Conservation (phyloP, 1,140 invertebrate genomes). For the Temnothorax nylanderi region DNA sequence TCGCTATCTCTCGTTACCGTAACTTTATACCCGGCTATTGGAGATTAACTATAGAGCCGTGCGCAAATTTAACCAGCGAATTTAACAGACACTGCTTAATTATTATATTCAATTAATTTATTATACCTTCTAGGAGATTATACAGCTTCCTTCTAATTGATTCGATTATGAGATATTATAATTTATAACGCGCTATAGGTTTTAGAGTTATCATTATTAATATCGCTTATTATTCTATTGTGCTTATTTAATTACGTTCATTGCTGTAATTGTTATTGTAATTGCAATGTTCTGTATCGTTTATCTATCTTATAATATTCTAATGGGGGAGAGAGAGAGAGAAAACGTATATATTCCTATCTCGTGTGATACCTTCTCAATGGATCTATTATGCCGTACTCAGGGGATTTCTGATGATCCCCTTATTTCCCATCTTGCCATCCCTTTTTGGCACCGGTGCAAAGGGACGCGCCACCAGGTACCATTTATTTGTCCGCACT, state of each 20-base stretch:
- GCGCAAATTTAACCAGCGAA: slow-evolving; percentile 21
- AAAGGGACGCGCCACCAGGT: slow-evolving; percentile 24
- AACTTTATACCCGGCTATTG: slow-evolving; percentile 41
- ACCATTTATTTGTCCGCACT: slow-evolving; percentile 52
- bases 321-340: background rate
- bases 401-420: slow-evolving; percentile 20
- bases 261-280: background rate
- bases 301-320: background rate
- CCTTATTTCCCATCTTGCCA: background rate
- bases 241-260: background rate
- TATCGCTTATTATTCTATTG: background rate
- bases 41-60: slow-evolving; percentile 2
- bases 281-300: background rate
- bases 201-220: background rate
- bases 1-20: slow-evolving; percentile 37
- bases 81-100: slow-evolving; percentile 2
- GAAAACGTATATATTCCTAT: background rate
- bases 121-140: background rate
- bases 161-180: background rate
- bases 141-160: background rate
- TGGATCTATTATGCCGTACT: slow-evolving; percentile 7
- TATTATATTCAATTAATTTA: background rate
- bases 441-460: background rate
- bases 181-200: background rate
- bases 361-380: background rate